Conservation (phyloP, 2,888 invertebrate species). For the Pocota personata region DNA sequence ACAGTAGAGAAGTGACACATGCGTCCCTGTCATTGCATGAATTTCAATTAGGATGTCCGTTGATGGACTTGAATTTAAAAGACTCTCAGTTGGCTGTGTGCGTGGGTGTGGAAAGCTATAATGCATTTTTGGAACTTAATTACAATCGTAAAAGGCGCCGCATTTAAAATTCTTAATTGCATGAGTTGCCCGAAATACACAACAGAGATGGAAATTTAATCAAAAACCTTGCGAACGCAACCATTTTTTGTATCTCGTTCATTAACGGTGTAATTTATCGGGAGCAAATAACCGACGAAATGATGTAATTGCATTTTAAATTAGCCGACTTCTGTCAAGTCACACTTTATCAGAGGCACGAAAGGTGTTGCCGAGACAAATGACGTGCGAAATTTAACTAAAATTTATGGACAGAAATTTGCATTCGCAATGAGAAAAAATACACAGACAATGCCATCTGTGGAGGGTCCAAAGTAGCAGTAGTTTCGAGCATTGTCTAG, state of each 20-base stretch:
- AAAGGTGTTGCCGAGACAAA: conserved; percentile 25
- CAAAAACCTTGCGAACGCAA: conserved; percentile 44
- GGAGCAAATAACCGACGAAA: conserved; percentile 54
- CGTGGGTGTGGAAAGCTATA: conserved; percentile 6
- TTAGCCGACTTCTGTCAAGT: conserved; percentile 46
- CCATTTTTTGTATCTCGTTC: conserved; percentile 32
- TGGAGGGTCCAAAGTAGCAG: not conserved
- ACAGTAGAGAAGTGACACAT: conserved; percentile 37
- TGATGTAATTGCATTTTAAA: conserved; percentile 72
- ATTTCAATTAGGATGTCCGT: conserved; percentile 60
- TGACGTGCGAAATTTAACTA: conserved; percentile 53
- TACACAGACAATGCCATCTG: conserved; percentile 8
- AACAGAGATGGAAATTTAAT: conserved; percentile 44
- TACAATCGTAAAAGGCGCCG: conserved; percentile 47
- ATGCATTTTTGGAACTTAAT: conserved; percentile 54
- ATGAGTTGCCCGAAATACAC: conserved; percentile 28
- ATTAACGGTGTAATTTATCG: conserved; percentile 69
- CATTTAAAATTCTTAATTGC: conserved; percentile 70
- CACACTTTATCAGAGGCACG: not conserved
- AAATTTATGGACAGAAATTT: conserved; percentile 57
- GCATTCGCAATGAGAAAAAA: conserved; percentile 21
- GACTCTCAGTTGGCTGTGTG: conserved; percentile 1
- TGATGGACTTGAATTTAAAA: conserved; percentile 53
- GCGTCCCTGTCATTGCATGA: conserved; percentile 54
- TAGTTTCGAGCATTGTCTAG: conserved; percentile 1